These are phyloP conservation scores for Colletes latitarsis DNA, from an alignment of 1,140 invertebrate species.

Conservation along the genomic window DNA sequence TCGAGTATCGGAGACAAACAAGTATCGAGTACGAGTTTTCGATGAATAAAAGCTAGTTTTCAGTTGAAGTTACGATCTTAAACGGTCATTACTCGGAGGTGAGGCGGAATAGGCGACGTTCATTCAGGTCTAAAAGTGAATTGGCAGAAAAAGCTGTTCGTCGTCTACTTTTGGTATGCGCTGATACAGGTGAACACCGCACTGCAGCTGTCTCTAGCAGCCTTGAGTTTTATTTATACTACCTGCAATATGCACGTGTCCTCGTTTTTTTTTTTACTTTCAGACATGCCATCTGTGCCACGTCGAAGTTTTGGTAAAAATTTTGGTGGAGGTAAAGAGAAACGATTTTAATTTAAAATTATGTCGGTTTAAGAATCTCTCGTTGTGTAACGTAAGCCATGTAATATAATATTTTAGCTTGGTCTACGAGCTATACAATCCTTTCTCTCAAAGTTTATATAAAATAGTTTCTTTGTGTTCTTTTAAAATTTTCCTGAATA, in stretches of 20 bases:
- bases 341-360: neutral
- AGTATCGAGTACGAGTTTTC: neutral
- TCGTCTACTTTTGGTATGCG: slow-evolving; percentile 11
- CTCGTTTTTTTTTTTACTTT: slow-evolving; percentile 31
- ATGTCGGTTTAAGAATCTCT: too few relatives aligned
- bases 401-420: too few relatives aligned
- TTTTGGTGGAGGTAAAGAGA: too few relatives aligned
- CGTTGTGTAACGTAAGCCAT: too few relatives aligned
- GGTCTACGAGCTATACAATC: too few relatives aligned
- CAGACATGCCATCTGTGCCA: slow-evolving; percentile 7
- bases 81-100: neutral
- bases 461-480: too few relatives aligned
- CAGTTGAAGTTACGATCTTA: neutral
- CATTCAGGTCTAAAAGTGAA: neutral
- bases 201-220: slow-evolving; percentile 47
- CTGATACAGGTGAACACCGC: slow-evolving; percentile 42
- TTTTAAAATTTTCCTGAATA: too few relatives aligned
- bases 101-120: neutral
- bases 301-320: slow-evolving; percentile 8
- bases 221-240: slow-evolving; percentile 58
- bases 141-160: slow-evolving; percentile 29
- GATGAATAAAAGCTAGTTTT: neutral
- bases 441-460: too few relatives aligned
- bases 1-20: neutral
- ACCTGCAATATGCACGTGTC: slow-evolving; percentile 35